A percentile compares a stretch with the other conserved stretches of the same genome.
phyloP scores from a whole-genome alignment of 2,888 invertebrate species.

The Zeuzera pyrina region DNA sequence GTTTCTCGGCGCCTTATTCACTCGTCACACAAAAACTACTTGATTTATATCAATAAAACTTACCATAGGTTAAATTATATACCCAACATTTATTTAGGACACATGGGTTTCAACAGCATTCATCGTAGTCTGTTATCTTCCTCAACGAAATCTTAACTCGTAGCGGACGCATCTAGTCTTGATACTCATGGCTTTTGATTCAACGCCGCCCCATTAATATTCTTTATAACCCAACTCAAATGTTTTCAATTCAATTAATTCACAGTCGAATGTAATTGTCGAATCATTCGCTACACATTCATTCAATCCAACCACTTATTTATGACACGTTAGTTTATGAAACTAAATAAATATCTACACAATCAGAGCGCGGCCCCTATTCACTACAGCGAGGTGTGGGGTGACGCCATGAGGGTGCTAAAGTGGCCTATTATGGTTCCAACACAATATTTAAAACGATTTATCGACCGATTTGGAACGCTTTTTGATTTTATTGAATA shows the following conservation, averaged over 20 bases:
- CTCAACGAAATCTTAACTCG: too few species aligned
- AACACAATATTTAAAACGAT: constrained; percentile 24
- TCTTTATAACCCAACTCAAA: constrained; percentile 11
- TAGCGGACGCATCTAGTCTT: too few species aligned
- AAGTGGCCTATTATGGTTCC: constrained; percentile 17
- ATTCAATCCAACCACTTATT: constrained; percentile 15
- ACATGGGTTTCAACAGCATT: too few species aligned
- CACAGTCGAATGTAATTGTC: constrained; percentile 48
- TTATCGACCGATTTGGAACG: constrained; percentile 13
- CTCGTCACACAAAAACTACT: too few species aligned
- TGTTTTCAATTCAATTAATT: constrained; percentile 57
- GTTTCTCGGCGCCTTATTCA: too few species aligned
- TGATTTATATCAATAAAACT: too few species aligned
- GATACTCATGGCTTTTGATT: too few species aligned
- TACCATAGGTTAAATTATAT: too few species aligned
- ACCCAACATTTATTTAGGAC: too few species aligned
- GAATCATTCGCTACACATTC: constrained; percentile 51
- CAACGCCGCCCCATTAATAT: neutral
- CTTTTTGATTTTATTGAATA: constrained; percentile 1
- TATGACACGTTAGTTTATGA: constrained; percentile 24
- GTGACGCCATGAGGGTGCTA: constrained; percentile 21
- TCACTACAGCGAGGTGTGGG: constrained; percentile 8
- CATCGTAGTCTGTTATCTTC: too few species aligned
- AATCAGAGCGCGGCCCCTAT: constrained; percentile 32
- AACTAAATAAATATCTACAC: constrained; percentile 22